phyloP scores from a whole-genome alignment of 2,113 vertebrate species.

The Chaetodon trifascialis region DNA sequence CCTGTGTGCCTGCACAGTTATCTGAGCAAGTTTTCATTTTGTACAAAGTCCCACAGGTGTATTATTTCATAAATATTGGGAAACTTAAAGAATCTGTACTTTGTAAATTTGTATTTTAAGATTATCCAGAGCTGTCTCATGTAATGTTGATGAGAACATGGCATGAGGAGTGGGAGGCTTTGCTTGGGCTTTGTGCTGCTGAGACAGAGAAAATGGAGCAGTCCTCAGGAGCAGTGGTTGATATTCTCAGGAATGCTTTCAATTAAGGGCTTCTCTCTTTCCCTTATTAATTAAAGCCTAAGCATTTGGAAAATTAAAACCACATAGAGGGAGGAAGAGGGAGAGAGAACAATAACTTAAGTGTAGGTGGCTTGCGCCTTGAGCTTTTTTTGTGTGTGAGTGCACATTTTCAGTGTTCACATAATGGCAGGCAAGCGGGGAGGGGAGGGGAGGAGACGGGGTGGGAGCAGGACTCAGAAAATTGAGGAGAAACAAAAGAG shows the following conservation, averaged over 20 bases:
- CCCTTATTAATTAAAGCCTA: conserved; percentile 73
- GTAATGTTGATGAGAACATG: not conserved
- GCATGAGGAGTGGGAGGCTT: not conserved
- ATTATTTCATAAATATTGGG: not conserved
- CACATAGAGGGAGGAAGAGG: conserved; percentile 29
- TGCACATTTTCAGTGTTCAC: conserved; percentile 20
- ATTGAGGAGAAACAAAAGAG: conserved; percentile 52
- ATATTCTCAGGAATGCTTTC: conserved; percentile 70
- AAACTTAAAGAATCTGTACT: not conserved
- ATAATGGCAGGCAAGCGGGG: conserved; percentile 49
- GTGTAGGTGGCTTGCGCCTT: conserved; percentile 57
- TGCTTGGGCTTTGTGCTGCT: conserved; percentile 4
- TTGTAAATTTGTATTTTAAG: not conserved
- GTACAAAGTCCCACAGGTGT: not conserved
- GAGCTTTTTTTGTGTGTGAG: conserved; percentile 26
- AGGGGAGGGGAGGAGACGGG: conserved; percentile 23
- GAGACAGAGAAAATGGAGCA: conserved; percentile 51
- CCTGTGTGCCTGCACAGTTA: not conserved
- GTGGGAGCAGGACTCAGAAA: conserved; percentile 8
- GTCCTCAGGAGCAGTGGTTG: conserved; percentile 49
- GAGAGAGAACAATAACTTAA: conserved; percentile 51
- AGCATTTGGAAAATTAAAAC: conserved; percentile 69
- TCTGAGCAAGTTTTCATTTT: conserved; percentile 2
- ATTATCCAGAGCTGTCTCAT: not conserved
- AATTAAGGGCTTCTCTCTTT: conserved; percentile 59